phyloP scores from a whole-genome alignment of 1,140 invertebrate species.

The Brevipalpus yothersi region DNA sequence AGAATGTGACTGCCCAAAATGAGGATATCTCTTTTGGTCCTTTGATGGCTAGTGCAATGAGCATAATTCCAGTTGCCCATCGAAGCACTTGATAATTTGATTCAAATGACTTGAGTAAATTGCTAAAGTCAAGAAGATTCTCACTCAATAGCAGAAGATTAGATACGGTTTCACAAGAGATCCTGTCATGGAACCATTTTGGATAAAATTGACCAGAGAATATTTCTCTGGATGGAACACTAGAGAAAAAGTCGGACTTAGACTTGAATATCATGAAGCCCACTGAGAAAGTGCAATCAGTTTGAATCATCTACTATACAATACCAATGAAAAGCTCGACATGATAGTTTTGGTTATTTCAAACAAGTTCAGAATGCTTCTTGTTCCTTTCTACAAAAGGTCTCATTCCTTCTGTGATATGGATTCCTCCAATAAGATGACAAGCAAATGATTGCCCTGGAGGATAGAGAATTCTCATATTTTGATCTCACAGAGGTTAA shows the following conservation, averaged over 20 bases:
- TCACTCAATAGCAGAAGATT: too few species aligned
- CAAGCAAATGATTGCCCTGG: too few species aligned
- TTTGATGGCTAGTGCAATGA: constrained; percentile 45
- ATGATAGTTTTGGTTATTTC: too few species aligned
- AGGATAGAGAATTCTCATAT: too few species aligned
- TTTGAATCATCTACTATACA: too few species aligned
- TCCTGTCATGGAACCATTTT: constrained; percentile 16
- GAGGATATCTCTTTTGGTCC: constrained; percentile 36
- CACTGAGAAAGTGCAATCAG: background rate
- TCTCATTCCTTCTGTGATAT: too few species aligned
- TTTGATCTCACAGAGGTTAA: too few species aligned
- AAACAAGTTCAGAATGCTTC: too few species aligned
- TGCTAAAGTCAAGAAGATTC: constrained; percentile 4
- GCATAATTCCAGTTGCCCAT: constrained; percentile 56
- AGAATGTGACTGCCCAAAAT: constrained; percentile 64
- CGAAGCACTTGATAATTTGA: constrained; percentile 35
- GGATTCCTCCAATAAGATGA: too few species aligned
- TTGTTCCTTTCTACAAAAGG: too few species aligned
- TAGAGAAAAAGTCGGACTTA: constrained; percentile 19
- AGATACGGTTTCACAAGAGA: too few species aligned
- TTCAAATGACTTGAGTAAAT: background rate
- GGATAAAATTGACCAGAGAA: constrained; percentile 42
- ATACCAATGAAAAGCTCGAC: too few species aligned
- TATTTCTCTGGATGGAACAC: constrained; percentile 32
- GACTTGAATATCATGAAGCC: constrained; percentile 20